A percentile compares a stretch with the other conserved stretches of the same genome.
phyloP scores from a whole-genome alignment of 2,797 vertebrate species.

The Ctenosaura bakeri region DNA sequence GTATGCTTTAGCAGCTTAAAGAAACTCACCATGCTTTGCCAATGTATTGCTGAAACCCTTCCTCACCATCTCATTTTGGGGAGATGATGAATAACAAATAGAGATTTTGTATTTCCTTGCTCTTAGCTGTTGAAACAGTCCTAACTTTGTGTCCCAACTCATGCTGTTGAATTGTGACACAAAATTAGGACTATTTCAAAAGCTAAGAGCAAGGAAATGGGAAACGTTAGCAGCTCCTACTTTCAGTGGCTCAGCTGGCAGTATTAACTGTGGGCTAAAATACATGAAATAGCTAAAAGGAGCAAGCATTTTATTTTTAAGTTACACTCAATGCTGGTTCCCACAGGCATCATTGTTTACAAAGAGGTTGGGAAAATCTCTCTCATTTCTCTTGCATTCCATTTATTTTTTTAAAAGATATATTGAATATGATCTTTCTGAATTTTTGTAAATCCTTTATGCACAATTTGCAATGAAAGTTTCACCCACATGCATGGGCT shows the following conservation, averaged over 20 bases:
- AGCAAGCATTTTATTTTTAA: background rate
- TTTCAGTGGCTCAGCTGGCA: background rate
- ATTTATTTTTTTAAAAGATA: background rate
- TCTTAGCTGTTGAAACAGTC: background rate
- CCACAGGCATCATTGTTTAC: background rate
- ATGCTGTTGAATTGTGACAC: background rate
- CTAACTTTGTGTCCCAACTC: background rate
- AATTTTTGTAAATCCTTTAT: background rate
- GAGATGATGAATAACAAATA: background rate
- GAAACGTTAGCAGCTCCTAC: background rate
- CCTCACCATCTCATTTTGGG: background rate
- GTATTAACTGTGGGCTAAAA: background rate
- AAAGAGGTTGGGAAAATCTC: background rate
- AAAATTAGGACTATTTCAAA: background rate
- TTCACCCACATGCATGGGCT: background rate
- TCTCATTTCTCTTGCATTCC: background rate
- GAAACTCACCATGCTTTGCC: background rate
- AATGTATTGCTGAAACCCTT: constrained; percentile 4
- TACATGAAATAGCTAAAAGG: background rate
- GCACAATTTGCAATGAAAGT: background rate
- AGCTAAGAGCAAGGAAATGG: background rate
- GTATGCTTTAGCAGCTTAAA: background rate
- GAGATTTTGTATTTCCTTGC: background rate
- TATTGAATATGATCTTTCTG: background rate
- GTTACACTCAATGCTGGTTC: background rate